Evolutionary conservation across 2,888 invertebrate genomes (phyloP).

Genomic region (Callyntrura guangdongensis): DNA sequence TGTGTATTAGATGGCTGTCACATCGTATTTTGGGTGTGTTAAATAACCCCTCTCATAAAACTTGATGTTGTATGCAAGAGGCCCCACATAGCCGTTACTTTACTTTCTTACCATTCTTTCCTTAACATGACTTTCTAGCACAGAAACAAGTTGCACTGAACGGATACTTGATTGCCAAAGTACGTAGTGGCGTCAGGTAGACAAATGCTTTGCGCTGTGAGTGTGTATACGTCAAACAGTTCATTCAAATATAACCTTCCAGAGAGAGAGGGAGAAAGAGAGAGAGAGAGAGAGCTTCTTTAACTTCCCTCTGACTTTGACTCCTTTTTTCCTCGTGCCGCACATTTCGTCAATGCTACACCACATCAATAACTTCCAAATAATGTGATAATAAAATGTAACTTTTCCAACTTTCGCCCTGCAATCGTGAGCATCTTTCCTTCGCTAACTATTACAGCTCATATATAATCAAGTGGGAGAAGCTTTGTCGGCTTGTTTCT

Average conservation of each 20-base stretch:
- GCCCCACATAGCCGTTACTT: background rate
- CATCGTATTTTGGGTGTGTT: conserved; percentile 33
- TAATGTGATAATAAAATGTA: conserved; percentile 47
- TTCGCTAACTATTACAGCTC: background rate
- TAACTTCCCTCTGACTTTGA: background rate
- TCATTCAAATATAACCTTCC: background rate
- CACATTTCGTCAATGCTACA: conserved; percentile 34
- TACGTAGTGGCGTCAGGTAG: background rate
- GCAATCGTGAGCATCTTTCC: background rate
- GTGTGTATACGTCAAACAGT: background rate
- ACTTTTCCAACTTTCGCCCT: conserved; percentile 25
- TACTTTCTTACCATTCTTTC: background rate
- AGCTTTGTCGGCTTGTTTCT: conserved; percentile 22
- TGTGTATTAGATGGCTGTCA: conserved; percentile 31
- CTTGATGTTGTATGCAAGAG: conserved; percentile 1
- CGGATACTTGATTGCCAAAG: background rate
- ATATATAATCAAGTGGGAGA: conserved; percentile 32
- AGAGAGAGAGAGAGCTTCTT: conserved; percentile 6
- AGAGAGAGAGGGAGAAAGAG: background rate
- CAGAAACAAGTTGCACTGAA: background rate
- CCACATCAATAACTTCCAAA: conserved; percentile 29
- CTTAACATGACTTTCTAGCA: background rate
- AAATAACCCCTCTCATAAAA: conserved; percentile 9
- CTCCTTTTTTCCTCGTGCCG: background rate
- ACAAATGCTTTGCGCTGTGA: background rate